These are phyloP conservation scores for Pelobates fuscus DNA, from an alignment of 2,113 vertebrate genomes.

Conservation along the genomic window DNA sequence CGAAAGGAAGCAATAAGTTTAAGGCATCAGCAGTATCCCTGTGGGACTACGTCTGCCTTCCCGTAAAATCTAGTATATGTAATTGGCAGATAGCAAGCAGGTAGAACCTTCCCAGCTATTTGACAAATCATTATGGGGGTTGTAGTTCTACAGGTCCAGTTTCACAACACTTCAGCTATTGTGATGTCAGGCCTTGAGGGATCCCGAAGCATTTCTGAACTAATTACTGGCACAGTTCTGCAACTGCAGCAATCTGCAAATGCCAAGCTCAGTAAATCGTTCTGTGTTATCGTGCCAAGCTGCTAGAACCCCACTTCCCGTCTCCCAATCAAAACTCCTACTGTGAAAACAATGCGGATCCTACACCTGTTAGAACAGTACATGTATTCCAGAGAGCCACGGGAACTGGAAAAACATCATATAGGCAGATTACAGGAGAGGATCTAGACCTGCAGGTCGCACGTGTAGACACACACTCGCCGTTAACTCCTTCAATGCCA, in stretches of 20 bases:
- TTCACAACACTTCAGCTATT: too few relatives aligned
- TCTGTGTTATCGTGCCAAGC: constrained; percentile 18
- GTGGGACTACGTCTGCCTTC: too few relatives aligned
- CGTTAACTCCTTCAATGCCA: neutral
- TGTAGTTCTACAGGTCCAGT: too few relatives aligned
- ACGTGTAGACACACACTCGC: neutral
- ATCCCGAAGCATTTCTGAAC: neutral
- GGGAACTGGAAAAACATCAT: neutral
- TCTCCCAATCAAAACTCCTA: neutral
- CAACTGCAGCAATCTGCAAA: constrained; percentile 20
- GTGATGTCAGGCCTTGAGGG: too few relatives aligned
- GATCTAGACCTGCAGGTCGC: neutral
- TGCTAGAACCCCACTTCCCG: neutral
- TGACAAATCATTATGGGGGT: too few relatives aligned
- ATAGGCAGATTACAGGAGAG: neutral
- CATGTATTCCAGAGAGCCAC: neutral
- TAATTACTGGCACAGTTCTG: neutral
- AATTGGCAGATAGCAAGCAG: too few relatives aligned
- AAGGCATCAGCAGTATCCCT: too few relatives aligned
- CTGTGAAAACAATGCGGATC: neutral
- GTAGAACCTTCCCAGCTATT: too few relatives aligned
- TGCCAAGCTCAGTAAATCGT: neutral
- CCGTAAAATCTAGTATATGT: too few relatives aligned
- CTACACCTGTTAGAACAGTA: neutral
- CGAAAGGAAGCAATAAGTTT: too few relatives aligned